These are phyloP conservation scores for Rhabdornis inornatus DNA, from an alignment of 2,113 vertebrate species.

Conservation along the genomic window DNA sequence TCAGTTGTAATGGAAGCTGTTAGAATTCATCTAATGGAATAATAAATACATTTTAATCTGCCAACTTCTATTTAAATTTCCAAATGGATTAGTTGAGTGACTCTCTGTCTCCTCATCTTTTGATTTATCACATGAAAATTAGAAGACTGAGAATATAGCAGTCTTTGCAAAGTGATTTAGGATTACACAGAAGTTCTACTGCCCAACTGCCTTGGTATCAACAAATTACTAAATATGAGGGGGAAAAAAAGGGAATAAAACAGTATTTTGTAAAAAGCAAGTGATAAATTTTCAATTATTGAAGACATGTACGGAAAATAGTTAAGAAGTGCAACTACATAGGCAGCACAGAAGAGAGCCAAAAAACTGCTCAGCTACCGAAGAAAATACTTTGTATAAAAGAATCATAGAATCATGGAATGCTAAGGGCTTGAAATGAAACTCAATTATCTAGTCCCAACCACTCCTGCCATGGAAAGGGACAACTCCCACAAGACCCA, in stretches of 20 bases:
- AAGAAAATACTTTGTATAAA: not conserved
- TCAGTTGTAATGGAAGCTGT: not conserved
- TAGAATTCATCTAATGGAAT: not conserved
- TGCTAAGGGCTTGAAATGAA: not conserved
- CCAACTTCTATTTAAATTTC: not conserved
- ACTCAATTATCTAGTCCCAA: not conserved
- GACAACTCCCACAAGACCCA: not conserved
- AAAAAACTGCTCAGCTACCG: not conserved
- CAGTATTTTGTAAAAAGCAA: not conserved
- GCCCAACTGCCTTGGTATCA: not conserved
- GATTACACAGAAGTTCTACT: not conserved
- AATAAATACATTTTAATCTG: not conserved
- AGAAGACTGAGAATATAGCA: not conserved
- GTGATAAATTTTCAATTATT: not conserved
- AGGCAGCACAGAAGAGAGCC: not conserved
- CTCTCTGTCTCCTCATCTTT: not conserved
- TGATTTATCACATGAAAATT: not conserved
- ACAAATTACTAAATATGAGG: not conserved
- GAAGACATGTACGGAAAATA: not conserved
- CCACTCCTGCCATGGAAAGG: not conserved
- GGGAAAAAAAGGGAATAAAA: not conserved
- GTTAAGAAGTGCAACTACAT: not conserved
- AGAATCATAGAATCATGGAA: not conserved
- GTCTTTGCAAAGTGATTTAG: not conserved
- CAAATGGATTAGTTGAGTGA: not conserved